Percentiles rank a stretch among this genome's conserved stretches.
Evolutionary conservation across 2,888 invertebrate genomes (phyloP).

Genomic region (Lochmaea capreae): DNA sequence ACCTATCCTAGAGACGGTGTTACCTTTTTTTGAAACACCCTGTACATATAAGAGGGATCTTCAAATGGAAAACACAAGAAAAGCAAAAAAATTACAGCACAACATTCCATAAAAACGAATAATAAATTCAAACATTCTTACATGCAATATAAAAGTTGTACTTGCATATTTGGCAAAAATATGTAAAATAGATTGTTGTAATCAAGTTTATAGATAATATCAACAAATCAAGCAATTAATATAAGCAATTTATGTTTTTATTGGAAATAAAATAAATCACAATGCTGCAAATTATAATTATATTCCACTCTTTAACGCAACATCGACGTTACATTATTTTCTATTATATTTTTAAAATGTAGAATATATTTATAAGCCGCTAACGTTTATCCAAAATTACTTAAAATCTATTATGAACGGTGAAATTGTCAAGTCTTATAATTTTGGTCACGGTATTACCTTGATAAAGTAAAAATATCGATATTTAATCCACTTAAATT

Average conservation of each 20-base stretch:
- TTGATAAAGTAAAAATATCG: not conserved
- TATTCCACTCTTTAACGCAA: not conserved
- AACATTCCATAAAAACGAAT: constrained; percentile 2
- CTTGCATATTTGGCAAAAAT: constrained; percentile 7
- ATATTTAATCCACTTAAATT: not conserved
- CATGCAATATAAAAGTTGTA: constrained; percentile 15
- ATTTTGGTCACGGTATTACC: not conserved
- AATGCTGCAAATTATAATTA: constrained; percentile 14
- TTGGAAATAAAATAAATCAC: constrained; percentile 14
- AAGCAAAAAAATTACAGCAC: not conserved
- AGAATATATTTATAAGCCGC: not conserved
- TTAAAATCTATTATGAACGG: not conserved
- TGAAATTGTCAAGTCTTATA: not conserved
- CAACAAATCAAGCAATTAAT: constrained; percentile 54
- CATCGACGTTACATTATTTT: not conserved
- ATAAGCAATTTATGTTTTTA: constrained; percentile 49
- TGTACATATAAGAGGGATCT: not conserved
- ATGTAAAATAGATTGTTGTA: constrained; percentile 22
- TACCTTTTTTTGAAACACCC: too few relatives aligned
- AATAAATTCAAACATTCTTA: not conserved
- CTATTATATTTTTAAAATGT: not conserved
- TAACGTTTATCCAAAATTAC: not conserved
- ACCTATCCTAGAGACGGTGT: too few relatives aligned
- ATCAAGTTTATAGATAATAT: constrained; percentile 11
- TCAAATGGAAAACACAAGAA: not conserved